These are phyloP conservation scores for Ischnura elegans DNA, from an alignment of 2,888 invertebrate genomes.

Conservation along the genomic window DNA sequence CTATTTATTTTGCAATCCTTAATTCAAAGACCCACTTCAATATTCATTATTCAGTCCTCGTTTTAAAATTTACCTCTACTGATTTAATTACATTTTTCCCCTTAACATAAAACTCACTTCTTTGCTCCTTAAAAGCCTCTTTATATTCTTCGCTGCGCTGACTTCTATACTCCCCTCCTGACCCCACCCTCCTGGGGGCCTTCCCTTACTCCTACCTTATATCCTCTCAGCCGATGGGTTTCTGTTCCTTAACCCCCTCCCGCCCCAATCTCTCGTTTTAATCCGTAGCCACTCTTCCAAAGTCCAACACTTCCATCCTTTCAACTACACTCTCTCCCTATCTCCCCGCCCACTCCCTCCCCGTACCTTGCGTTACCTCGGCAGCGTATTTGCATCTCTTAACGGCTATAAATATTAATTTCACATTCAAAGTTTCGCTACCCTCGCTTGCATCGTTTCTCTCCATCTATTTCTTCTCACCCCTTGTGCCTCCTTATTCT, in stretches of 20 bases:
- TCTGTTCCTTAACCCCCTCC: slow-evolving; percentile 50
- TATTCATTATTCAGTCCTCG: slow-evolving; percentile 36
- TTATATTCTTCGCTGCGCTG: slow-evolving; percentile 58
- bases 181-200: not conserved
- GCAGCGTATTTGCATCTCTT: slow-evolving; percentile 69
- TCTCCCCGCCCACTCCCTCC: slow-evolving; percentile 29
- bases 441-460: slow-evolving; percentile 35
- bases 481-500: not conserved
- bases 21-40: slow-evolving; percentile 45
- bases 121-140: slow-evolving; percentile 61
- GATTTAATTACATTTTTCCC: slow-evolving; percentile 65
- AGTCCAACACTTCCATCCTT: slow-evolving; percentile 59
- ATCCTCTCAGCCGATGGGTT: slow-evolving; percentile 37
- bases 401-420: slow-evolving; percentile 71
- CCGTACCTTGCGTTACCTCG: slow-evolving; percentile 47
- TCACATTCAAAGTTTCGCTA: slow-evolving; percentile 71
- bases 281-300: slow-evolving; percentile 56
- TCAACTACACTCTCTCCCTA: slow-evolving; percentile 40
- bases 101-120: slow-evolving; percentile 64
- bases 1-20: slow-evolving; percentile 15
- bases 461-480: slow-evolving; percentile 16
- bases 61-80: slow-evolving; percentile 51
- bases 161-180: slow-evolving; percentile 21
- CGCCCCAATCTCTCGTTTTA: slow-evolving; percentile 52
- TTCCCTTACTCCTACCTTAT: not conserved